These are phyloP conservation scores for Esox lucius DNA, from an alignment of 2,797 vertebrate species.

Conservation along the genomic window DNA sequence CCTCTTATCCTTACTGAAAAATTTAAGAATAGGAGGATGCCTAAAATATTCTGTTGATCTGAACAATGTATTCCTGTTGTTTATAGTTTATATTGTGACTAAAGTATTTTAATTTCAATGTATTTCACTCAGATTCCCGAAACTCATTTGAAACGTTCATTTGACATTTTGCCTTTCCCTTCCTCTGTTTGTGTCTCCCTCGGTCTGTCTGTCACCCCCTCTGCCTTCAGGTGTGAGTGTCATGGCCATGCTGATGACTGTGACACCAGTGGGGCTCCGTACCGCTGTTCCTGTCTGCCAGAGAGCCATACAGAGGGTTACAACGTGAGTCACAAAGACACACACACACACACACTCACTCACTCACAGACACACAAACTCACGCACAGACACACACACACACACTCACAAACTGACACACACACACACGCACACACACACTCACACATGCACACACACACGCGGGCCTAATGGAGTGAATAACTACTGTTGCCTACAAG, in stretches of 20 bases:
- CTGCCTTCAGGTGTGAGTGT: conserved; percentile 84
- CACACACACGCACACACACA: neutral
- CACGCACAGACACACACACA: conserved; percentile 12
- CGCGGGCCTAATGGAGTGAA: conserved; percentile 44
- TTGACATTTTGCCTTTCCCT: too few relatives aligned
- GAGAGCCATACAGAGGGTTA: conserved; percentile 85
- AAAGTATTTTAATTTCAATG: too few relatives aligned
- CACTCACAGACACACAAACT: conserved; percentile 10
- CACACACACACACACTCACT: neutral
- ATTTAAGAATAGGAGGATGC: too few relatives aligned
- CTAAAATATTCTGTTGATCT: too few relatives aligned
- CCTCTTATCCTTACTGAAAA: too few relatives aligned
- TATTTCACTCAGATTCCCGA: too few relatives aligned
- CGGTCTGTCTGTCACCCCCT: conserved; percentile 31
- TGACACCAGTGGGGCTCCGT: conserved; percentile 74
- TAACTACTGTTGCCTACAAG: neutral
- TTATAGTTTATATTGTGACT: too few relatives aligned
- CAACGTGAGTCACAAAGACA: conserved; percentile 79
- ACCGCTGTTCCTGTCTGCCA: conserved; percentile 80
- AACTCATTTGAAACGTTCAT: too few relatives aligned
- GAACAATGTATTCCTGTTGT: too few relatives aligned
- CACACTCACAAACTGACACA: neutral
- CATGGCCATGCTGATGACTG: conserved; percentile 85
- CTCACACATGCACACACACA: conserved; percentile 1
- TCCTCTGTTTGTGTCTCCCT: neutral